Percentiles rank a stretch among this genome's conserved stretches.
Evolutionary conservation across 2,888 invertebrate genomes (phyloP).

Genomic region (Melieria picta): DNA sequence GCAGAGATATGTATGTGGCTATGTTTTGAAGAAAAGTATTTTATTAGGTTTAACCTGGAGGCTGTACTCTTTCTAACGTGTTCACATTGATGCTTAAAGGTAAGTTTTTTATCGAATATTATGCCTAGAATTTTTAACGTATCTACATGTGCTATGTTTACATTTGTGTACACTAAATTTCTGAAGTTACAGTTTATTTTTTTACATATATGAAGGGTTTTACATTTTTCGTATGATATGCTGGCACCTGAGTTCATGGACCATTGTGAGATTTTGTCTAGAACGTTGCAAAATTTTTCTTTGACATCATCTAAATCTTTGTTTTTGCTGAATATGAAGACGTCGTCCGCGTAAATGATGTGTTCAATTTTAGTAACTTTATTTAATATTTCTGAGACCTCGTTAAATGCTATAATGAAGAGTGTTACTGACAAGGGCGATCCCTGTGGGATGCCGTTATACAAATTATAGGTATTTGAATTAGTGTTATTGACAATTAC

Average conservation of each 20-base stretch:
- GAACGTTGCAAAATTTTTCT: no score
- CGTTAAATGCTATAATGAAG: no score
- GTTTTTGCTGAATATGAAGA: no score
- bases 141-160: background rate
- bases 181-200: conserved; percentile 1
- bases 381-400: no score
- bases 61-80: conserved; percentile 11
- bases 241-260: conserved; percentile 5
- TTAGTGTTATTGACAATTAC: conserved; percentile 15
- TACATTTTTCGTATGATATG: background rate
- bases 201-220: background rate
- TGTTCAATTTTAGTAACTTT: no score
- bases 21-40: conserved; percentile 24
- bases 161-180: background rate
- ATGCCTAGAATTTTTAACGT: conserved; percentile 5
- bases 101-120: conserved; percentile 16
- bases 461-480: no score
- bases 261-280: background rate
- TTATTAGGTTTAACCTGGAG: conserved; percentile 21
- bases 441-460: no score
- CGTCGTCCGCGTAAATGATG: no score
- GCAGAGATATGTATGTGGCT: conserved; percentile 8
- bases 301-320: no score
- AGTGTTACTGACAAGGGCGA: no score
- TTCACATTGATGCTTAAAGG: conserved; percentile 14